Percentiles rank a stretch among this genome's conserved stretches.
Conservation (phyloP, 2,888 invertebrate species). For the Piscicola geometra region DNA sequence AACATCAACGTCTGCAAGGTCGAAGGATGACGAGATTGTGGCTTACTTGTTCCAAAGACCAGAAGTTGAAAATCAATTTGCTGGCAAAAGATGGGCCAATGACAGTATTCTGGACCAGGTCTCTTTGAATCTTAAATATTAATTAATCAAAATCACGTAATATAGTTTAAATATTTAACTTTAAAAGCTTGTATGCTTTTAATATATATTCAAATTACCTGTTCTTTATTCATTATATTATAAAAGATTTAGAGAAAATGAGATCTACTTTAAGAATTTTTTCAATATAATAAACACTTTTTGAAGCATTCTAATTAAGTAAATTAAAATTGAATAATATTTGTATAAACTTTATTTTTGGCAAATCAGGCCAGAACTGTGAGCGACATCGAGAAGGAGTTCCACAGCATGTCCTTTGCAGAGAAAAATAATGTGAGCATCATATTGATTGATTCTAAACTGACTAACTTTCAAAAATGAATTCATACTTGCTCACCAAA, state of each 20-base stretch:
- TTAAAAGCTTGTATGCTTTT: not conserved
- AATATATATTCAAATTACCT: not conserved
- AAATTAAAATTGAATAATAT: too few species aligned
- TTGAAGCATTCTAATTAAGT: too few species aligned
- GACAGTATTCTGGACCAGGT: slow-evolving; percentile 72
- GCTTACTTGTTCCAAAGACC: slow-evolving; percentile 84
- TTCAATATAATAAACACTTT: too few species aligned
- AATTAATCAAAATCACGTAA: not conserved
- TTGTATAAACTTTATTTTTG: too few species aligned
- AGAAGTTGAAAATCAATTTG: slow-evolving; percentile 64
- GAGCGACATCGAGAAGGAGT: slow-evolving; percentile 52
- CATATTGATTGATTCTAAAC: too few species aligned
- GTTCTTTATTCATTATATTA: not conserved
- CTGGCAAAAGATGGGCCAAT: slow-evolving; percentile 68
- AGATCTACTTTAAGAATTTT: too few species aligned
- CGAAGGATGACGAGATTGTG: slow-evolving; percentile 85
- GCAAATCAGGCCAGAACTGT: slow-evolving; percentile 47
- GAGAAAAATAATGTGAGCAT: slow-evolving; percentile 34
- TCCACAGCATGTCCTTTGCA: slow-evolving; percentile 45
- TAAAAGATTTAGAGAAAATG: too few species aligned
- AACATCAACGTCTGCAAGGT: slow-evolving; percentile 45
- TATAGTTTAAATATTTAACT: not conserved
- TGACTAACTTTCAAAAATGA: too few species aligned
- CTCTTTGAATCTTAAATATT: slow-evolving; percentile 21
- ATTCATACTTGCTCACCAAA: too few species aligned